Evolutionary conservation across 2,888 invertebrate species (phyloP).

Genomic region (Athalia circularis): DNA sequence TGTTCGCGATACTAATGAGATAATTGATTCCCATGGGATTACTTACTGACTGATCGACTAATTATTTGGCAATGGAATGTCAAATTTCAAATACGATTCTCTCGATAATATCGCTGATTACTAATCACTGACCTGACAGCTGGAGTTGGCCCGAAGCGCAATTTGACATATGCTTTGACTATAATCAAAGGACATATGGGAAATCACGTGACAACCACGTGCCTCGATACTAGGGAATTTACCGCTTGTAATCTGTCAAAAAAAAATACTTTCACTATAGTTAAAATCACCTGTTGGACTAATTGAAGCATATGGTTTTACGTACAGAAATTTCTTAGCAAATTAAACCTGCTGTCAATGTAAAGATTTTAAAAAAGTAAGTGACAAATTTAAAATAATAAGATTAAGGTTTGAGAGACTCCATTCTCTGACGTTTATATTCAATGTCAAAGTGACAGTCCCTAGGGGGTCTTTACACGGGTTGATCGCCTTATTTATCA

Average conservation of each 20-base stretch:
- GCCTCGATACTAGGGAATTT: conserved; percentile 18
- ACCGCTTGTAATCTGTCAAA: conserved; percentile 4
- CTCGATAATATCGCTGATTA: too few relatives aligned
- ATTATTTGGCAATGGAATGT: too few relatives aligned
- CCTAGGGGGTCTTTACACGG: conserved; percentile 31
- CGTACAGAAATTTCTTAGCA: neutral
- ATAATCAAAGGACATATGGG: neutral
- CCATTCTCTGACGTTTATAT: conserved; percentile 19
- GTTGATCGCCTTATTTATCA: conserved; percentile 39
- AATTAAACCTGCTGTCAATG: neutral
- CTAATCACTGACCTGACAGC: too few relatives aligned
- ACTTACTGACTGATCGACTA: neutral
- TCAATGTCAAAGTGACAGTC: conserved; percentile 45
- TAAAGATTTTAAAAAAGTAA: neutral
- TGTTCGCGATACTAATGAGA: neutral
- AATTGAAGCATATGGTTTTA: neutral
- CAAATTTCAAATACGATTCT: too few relatives aligned
- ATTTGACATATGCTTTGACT: neutral
- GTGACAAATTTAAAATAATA: neutral
- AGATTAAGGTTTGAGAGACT: neutral
- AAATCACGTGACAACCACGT: neutral
- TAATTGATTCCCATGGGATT: neutral
- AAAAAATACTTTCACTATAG: neutral
- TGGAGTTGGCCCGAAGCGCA: too few relatives aligned
- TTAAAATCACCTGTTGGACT: conserved; percentile 25